Evolutionary conservation across 2,797 vertebrate species (phyloP), one percentile per base, ranked within the genome.

Genomic region (Melanotaenia trifasciata): DNA sequence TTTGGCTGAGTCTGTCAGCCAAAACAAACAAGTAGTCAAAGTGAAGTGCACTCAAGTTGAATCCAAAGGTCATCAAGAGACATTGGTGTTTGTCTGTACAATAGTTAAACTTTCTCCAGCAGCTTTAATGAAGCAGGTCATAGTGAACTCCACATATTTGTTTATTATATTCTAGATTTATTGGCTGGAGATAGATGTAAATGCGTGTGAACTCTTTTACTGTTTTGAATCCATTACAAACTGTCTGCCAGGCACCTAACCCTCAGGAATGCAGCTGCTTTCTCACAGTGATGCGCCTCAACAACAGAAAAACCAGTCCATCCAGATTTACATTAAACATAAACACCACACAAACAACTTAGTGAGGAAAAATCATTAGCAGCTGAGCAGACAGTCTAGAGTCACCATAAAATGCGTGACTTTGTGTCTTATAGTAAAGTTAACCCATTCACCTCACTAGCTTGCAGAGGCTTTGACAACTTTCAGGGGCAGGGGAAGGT

Each of bases 1-100:
- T 36, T 36, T 36, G 33, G 36, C 36, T 36, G 36, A 12, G 9
- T 36, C 7, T 4, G 54, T 36, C 69, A 24, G 24, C 70, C 70
- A 84, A 74, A 68, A 72, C 64, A 78, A 82, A 81, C 64, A 86
- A 56, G 28, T 14, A 59, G 56, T 59, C 57, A 56, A n/a, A 54
- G 30, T 1, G 5, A 75, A 32, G 56, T 18, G 58, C 47, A 8
- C 35, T 47, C 8, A 28, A 63, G 13, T 18, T 65, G 56, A 76
- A 24, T 28, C 36, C 6, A 64, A 63, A 33, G 69, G 35, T 58
- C 33, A 38, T 14, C 72, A 8, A 56, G 5, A n/a, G 18, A 24
- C 50, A 8, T 56, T 33, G 0, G 4, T 28, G 28, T 28, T 45
- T 40, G n/a, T 20, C 5, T 35, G 6, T 35, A 9, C 9, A 35